Percentiles rank a stretch among this genome's conserved stretches.
phyloP scores from a whole-genome alignment of 2,113 vertebrate genomes.

The Mus spicilegus region DNA sequence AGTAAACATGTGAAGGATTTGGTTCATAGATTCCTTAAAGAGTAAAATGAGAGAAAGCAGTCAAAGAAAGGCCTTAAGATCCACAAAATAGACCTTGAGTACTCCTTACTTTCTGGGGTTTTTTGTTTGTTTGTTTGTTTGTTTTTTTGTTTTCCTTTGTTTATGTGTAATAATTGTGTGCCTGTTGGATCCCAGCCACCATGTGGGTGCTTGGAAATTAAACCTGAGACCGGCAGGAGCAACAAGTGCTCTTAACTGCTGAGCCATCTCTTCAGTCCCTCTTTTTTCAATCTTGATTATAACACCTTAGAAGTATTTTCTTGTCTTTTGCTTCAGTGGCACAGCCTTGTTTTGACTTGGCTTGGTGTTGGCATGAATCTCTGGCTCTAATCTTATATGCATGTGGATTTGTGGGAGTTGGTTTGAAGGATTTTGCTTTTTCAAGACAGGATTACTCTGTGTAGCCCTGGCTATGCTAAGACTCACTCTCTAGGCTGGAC shows the following conservation, averaged over 20 bases:
- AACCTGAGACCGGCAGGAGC: not conserved
- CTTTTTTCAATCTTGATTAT: not conserved
- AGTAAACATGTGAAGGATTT: not conserved
- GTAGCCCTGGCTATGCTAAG: not conserved
- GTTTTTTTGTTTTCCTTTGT: not conserved
- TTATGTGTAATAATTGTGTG: not conserved
- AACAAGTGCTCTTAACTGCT: not conserved
- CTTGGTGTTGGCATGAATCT: not conserved
- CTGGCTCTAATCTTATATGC: not conserved
- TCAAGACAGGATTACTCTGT: not conserved
- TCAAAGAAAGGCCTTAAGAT: not conserved
- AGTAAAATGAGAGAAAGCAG: too few relatives aligned
- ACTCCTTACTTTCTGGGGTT: not conserved
- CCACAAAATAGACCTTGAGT: not conserved
- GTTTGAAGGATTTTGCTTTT: not conserved
- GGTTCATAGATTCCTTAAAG: not conserved
- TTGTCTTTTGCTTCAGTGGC: not conserved
- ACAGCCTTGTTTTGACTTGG: not conserved
- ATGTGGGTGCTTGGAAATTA: not conserved
- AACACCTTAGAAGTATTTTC: slow-evolving; percentile 31
- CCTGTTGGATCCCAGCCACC: not conserved
- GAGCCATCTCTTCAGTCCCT: not conserved
- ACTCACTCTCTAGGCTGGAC: not conserved
- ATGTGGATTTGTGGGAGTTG: not conserved
- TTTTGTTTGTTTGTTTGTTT: not conserved